Base-by-base conservation (phyloP, 2,888 invertebrate species). In the Terebella lapidaria region DNA sequence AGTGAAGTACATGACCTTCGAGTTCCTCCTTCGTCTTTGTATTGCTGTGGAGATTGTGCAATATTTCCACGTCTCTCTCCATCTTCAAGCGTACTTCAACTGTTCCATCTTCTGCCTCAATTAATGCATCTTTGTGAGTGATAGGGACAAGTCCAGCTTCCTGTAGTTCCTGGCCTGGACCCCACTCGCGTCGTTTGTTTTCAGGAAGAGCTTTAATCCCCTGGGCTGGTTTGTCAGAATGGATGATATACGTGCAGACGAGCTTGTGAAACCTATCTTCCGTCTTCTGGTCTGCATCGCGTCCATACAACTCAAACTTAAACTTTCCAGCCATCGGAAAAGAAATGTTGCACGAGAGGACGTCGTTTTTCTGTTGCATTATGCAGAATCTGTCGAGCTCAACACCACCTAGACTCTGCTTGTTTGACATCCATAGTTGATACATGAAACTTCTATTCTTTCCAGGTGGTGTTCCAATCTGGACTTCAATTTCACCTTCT, bases 401-500 rank as follows among this genome's bases (percentile, higher is more conserved):
- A 5, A 5, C 5, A 10, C 28, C 28, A 5, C 22, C 29, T 10
- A 53, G 10, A 15, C 10, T 53, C 27, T 28, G 10, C 53, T 18
- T 5, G 28, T 27, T 28, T 28, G 53, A 53, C 10, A 27, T 25
- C 53, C 53, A 53, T 4, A 53, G 26, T 15, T 10, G 5, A 22
- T 53, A 53, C 27, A 28, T 53, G 28, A 53, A 53, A 27, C 10
- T 27, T 26, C 15, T 4, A 15, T 4, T 5, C 53, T 28, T 25
- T 18, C 5, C 45, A 3, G 24, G 18, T n/a, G 56, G 47, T 18
- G 47, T n/a, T 18, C 56, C 56, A 15, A 56, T 45, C 46, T 18
- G 26, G 26, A 56, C 18, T 26, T 56, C 46, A 20, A 28, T 20
- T 26, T 46, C 56, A n/a, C 56, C 56, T 22, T 56, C 42, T 18